Evolutionary conservation across 2,888 invertebrate genomes (phyloP), one percentile per base, ranked within the genome.

Genomic region (Idaea biselata): DNA sequence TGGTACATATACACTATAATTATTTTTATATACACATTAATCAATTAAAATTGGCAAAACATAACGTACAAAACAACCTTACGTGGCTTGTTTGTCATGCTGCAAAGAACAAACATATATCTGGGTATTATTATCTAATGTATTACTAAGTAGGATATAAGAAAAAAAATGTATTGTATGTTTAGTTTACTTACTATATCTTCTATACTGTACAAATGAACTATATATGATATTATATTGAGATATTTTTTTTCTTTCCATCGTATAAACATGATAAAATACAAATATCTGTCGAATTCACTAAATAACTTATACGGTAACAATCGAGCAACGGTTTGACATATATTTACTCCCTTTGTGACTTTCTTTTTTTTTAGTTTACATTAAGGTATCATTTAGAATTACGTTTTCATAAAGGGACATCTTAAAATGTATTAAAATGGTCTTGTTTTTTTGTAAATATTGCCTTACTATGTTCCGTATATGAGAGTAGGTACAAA

Each of bases 221-320:
- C 89, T 90, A 91, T 25, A 25, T 25, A 25, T 88, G 88, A 89
- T 89, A 91, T 86, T 87, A 81, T 81, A 86, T 87, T 89, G 89
- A 91, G 89, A 91, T 89, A 91, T 88, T 86, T 83, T 73, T 77
- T 85, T 44, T 84, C 83, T 85, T 44, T 84, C 83, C 83, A 88
- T 90, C 82, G 89, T 92, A 91, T 91, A 92, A 91, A 92, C 84
- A 85, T 91, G 91, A 89, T 86, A 91, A 92, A 91, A 92, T 91
- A 92, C 89, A 89, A 89, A 89, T 84, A 82, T 87, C 79, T 84
- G 86, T 84, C 86, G 86, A 82, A 84, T 83, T 81, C 82, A 83
- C 78, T 83, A 87, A 82, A 86, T 86, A 85, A 87, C 86, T 86
- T 88, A 89, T 82, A 83, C 86, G 89, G 91, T 91, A 91, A 91